Base-by-base conservation (phyloP, 2,797 vertebrate species). In the Xyrichtys novacula region DNA sequence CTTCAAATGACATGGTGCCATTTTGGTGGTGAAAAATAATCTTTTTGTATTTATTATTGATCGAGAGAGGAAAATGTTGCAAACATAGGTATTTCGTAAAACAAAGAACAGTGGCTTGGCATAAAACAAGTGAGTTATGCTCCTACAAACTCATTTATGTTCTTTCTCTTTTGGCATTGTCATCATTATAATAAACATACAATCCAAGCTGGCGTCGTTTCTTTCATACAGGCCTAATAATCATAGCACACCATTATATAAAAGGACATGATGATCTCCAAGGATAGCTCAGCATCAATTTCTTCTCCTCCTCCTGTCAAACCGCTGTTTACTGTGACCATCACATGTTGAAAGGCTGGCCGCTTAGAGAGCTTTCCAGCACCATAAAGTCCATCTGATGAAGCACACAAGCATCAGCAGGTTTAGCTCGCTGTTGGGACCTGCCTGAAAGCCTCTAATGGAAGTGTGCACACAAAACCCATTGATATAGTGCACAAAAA, bases 371-470 rank as follows among this genome's bases (percentile, higher is more conserved):
- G 55, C 75, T 74, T 78, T 71, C 67, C 49, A 63, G 68, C 56
- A 44, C 23, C 62, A 56, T 79, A 47, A 76, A 80, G 78, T 76
- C 39, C 54, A 29, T 44, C 22, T 77, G 74, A 82, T 63, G 82
- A 87, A 85, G 65, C 74, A 53, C 50, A 54, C 48, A 50, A 25
- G 67, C 87, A 78, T 90, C 82, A 85, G 68, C 52, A 54, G 71
- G 52, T 85, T 85, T 20, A 65, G 64, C 65, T 63, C 49, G 57
- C 63, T 68, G 65, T 39, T 63, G 49, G 73, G 61, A 50, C 29
- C 50, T 31, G 72, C 48, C 80, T 89, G 66, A 90, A 81, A 90
- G 85, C 78, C 77, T 56, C 81, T 89, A 91, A 91, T 91, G 88
- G 88, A 92, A 79, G 57, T 2, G 48, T 43, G 79, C 10, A 23